phyloP scores from a whole-genome alignment of 2,113 vertebrate species.

The Oryzias curvinotus region DNA sequence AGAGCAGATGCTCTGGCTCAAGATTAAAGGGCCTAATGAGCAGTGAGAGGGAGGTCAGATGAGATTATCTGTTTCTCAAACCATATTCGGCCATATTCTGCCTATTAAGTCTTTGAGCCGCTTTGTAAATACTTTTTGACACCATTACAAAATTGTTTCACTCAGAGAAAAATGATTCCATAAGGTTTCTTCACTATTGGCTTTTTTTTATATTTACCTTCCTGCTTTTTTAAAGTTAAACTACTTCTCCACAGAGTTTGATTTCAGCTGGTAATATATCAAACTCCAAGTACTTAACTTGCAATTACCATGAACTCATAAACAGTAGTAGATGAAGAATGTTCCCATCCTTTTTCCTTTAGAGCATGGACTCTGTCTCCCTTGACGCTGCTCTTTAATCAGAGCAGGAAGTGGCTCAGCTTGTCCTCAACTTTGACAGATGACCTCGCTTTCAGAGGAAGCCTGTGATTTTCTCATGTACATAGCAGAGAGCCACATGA shows the following conservation, averaged over 20 bases:
- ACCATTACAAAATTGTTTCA: neutral
- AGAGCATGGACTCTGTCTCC: conserved; percentile 24
- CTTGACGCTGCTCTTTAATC: conserved; percentile 55
- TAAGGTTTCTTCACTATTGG: no score
- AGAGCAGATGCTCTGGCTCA: conserved; percentile 55
- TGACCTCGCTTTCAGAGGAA: conserved; percentile 23
- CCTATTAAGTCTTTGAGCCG: conserved; percentile 4
- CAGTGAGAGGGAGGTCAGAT: conserved; percentile 44
- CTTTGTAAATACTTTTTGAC: conserved; percentile 2
- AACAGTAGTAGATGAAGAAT: conserved; percentile 33
- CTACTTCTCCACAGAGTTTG: no score
- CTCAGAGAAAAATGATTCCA: no score
- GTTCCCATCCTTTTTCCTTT: conserved; percentile 44
- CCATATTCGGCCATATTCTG: conserved; percentile 16
- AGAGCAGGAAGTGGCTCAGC: conserved; percentile 43
- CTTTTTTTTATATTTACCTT: no score
- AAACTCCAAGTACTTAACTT: conserved; percentile 27
- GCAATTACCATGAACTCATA: conserved; percentile 23
- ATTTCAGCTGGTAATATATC: conserved; percentile 14
- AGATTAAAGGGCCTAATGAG: conserved; percentile 57
- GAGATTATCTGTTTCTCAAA: conserved; percentile 48
- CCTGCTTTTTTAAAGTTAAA: no score
- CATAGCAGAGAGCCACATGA: conserved; percentile 3
- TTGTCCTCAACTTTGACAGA: conserved; percentile 43
- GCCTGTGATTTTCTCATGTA: conserved; percentile 40